A percentile compares a stretch with the other conserved stretches of the same genome.
These are phyloP conservation scores for Paratrypauchen microcephalus DNA, from an alignment of 2,797 vertebrate genomes.

Conservation along the genomic window DNA sequence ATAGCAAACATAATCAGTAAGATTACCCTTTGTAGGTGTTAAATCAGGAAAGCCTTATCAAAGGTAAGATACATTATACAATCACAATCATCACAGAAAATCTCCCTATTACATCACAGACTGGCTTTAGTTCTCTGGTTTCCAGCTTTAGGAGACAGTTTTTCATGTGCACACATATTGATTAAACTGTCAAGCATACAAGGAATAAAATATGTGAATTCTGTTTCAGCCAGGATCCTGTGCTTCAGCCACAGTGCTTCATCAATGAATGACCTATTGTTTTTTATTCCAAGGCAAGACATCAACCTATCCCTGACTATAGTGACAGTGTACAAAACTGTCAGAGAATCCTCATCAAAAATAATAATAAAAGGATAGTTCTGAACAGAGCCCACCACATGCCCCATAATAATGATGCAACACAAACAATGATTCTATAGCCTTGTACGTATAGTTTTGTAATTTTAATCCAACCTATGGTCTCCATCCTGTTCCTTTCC, in stretches of 20 bases:
- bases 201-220: conserved; percentile 57
- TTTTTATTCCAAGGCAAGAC: background rate
- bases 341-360: background rate
- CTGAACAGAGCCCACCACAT: background rate
- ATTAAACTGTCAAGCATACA: conserved; percentile 59
- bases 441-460: conserved; percentile 52
- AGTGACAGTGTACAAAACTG: conserved; percentile 2
- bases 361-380: background rate
- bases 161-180: conserved; percentile 67
- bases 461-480: conserved; percentile 40
- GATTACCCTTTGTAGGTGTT: background rate
- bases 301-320: background rate
- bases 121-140: conserved; percentile 33
- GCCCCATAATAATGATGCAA: conserved; percentile 12
- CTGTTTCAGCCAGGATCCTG: conserved; percentile 43
- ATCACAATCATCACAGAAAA: conserved; percentile 37
- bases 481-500: conserved; percentile 29
- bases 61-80: conserved; percentile 20
- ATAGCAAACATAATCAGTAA: background rate
- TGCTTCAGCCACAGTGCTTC: conserved; percentile 31
- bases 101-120: conserved; percentile 64
- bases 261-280: conserved; percentile 18
- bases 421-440: conserved; percentile 17
- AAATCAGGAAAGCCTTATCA: conserved; percentile 3
- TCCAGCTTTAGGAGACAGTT: conserved; percentile 60